A percentile compares a stretch with the other conserved stretches of the same genome.
Evolutionary conservation across 2,888 invertebrate species (phyloP).

Genomic region (Drosophila pseudotakahashii): DNA sequence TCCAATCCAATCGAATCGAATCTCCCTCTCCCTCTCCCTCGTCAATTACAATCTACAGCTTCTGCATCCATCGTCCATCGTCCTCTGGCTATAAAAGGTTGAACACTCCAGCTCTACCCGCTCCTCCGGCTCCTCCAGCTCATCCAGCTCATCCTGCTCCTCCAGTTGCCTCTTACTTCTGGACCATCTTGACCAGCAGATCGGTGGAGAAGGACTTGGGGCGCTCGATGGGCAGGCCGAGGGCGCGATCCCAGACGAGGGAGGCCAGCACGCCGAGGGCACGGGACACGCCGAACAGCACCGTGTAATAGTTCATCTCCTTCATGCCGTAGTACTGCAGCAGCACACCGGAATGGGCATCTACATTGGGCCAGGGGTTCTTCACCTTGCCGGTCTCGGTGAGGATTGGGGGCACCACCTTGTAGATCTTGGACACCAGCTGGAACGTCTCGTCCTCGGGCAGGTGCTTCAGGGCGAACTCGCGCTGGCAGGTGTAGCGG

Average conservation of each 20-base stretch:
- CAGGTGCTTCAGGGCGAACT: conserved; percentile 93
- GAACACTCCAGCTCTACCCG: conserved; percentile 18
- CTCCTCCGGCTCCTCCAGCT: conserved; percentile 1
- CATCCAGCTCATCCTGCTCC: background rate
- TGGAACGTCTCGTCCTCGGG: conserved; percentile 92
- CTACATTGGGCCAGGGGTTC: conserved; percentile 97
- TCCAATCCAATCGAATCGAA: background rate
- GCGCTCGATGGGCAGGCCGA: conserved; percentile 93
- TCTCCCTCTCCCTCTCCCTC: conserved; percentile 8
- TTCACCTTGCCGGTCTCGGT: conserved; percentile 93
- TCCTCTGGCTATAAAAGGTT: conserved; percentile 15
- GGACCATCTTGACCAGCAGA: conserved; percentile 84
- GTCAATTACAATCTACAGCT: conserved; percentile 39
- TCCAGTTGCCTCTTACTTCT: conserved; percentile 75
- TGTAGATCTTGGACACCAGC: conserved; percentile 92
- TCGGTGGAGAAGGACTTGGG: conserved; percentile 92
- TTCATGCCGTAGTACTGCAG: conserved; percentile 93
- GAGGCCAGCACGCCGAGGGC: conserved; percentile 92
- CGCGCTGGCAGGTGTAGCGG: conserved; percentile 92
- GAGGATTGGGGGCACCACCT: conserved; percentile 92
- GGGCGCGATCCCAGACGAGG: conserved; percentile 92
- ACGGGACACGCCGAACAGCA: conserved; percentile 94
- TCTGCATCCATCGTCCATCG: conserved; percentile 9
- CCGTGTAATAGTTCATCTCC: conserved; percentile 96
- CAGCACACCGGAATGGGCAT: conserved; percentile 94